Base-by-base conservation (phyloP, 1,140 invertebrate genomes). In the Anoplolepis gracilipes region DNA sequence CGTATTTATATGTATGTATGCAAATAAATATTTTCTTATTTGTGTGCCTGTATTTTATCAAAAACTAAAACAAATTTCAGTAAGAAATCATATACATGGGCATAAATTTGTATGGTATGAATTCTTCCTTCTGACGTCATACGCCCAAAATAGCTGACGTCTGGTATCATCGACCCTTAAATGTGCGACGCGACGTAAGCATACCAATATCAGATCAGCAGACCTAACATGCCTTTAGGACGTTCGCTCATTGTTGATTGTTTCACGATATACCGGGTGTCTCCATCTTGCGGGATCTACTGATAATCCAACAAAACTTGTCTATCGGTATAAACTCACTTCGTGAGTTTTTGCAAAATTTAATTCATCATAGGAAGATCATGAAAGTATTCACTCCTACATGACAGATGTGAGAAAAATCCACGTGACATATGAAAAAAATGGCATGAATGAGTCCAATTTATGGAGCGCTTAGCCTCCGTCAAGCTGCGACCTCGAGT, bases 241-340 rank as follows among this genome's bases (percentile, higher is more conserved):
- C n/a, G 46, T 39, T 49, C 65, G 78, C 53, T 59, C 7, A 28
- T 22, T 69, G 55, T 39, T 10, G 11, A 28, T 22, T 69, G 55
- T 39, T 10, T 7, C 33, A 11, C 19, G 10, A 28, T 42, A 7
- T 59, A 72, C 28, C 33, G 67, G 53, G 36, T 82, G 67, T 46
- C 78, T 46, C 53, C 78, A 82, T 82, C 78, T 82, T 25, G 39
- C 25, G 67, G 36, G 28, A 82, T 61, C 55, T 73, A 82, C n/a
- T 28, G 53, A 49, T 49, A 28, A 81, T 81, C 25, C 10, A 59
- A n/a, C 25, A 59, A 16, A 19, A 64, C 25, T 11, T 30, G 0
- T 61, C 53, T 0, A 22, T 59, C 67, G 78, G 25, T 82, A 49
- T 49, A n/a, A n/a, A 82, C 11, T 33, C 13, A n/a, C n/a, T n/a